Evolutionary conservation across 1,140 invertebrate species (phyloP).

Genomic region (Oncopeltus fasciatus): DNA sequence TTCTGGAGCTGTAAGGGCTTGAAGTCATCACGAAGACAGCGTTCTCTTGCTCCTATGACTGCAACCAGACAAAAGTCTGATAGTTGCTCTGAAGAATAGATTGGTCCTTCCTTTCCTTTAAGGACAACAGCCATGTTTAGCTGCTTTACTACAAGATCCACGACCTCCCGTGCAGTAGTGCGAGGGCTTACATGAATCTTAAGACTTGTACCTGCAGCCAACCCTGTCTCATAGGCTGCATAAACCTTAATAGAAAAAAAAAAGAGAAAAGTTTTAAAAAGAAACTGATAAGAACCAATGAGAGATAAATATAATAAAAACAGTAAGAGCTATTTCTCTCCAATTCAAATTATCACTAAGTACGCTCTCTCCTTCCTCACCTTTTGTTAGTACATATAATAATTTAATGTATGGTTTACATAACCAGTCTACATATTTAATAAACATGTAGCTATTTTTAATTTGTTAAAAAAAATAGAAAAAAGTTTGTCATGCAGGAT

Average conservation of each 20-base stretch:
- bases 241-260: constrained; percentile 46
- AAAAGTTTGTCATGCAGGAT: too few species aligned
- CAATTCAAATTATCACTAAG: too few species aligned
- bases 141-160: constrained; percentile 85
- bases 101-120: constrained; percentile 70
- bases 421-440: too few species aligned
- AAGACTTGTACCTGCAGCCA: constrained; percentile 79
- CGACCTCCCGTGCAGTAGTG: constrained; percentile 83
- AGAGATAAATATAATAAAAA: too few species aligned
- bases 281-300: too few species aligned
- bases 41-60: constrained; percentile 79
- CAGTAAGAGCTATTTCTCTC: too few species aligned
- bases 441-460: too few species aligned
- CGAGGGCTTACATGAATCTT: constrained; percentile 79
- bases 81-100: constrained; percentile 63
- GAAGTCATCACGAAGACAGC: constrained; percentile 84
- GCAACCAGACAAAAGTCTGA: constrained; percentile 85
- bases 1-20: constrained; percentile 81
- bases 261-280: not conserved
- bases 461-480: too few species aligned
- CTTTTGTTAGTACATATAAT: too few species aligned
- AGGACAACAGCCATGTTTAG: constrained; percentile 80
- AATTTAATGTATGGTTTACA: too few species aligned
- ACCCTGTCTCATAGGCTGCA: constrained; percentile 85
- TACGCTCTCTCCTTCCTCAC: too few species aligned